Evolutionary conservation across 2,888 invertebrate species (phyloP), one percentile per base, ranked within the genome.

Genomic region (Melanophora roralis): DNA sequence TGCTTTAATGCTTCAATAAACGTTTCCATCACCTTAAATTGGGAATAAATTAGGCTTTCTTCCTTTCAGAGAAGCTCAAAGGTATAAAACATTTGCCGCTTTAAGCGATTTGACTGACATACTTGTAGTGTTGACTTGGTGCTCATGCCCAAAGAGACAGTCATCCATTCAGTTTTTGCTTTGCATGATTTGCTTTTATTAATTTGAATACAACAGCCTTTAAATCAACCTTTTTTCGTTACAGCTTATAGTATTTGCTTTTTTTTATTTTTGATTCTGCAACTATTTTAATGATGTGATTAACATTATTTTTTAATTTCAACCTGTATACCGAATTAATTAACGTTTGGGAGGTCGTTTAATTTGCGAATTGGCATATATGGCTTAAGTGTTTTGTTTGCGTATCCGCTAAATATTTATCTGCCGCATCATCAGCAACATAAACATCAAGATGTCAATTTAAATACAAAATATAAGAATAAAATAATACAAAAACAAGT

Each of bases 301-400:
- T 89, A 88, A 89, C 89, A 89, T 87, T 89, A 88, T 88, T 89
- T 89, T 89, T 89, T 89, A 89, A 89, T 89, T 89, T 89, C 88
- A 86, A 85, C 80, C 76, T 80, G 86, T 85, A 86, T 87, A 87
- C 86, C 86, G 88, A 88, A 89, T 89, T 89, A 89, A 89, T 89
- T 89, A 88, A 87, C 85, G 86, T 84, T 85, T 89, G 89, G 89
- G 89, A 88, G 89, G 89, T 89, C 89, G 47, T 59, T 47, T 65
- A 40, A 19, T 4, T n/a, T 9, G 23, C 43, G 36, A 57, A 23
- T 55, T 27, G 38, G 6, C 38, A 27, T 9, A 9, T 53, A 62
- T 57, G 62, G 36, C 57, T 23, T 72, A 71, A 71, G 60, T 12
- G 49, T 53, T 34, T 11, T 34, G 34, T 51, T 62, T 64, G 16